Evolutionary conservation across 2,888 invertebrate species (phyloP).

Genomic region (Gerris lacustris): DNA sequence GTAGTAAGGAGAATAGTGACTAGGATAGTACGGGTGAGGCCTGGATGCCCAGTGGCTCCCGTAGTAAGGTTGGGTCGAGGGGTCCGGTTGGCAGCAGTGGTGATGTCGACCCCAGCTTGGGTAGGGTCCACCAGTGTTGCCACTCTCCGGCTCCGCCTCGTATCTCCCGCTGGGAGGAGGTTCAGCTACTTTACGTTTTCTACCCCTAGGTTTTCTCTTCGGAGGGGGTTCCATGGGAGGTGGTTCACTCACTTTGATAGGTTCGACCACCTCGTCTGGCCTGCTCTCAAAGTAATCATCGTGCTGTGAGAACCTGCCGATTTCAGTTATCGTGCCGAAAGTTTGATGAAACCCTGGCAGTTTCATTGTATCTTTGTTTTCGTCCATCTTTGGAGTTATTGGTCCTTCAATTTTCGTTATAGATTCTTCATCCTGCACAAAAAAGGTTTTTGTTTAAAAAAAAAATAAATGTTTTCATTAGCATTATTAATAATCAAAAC

Average conservation of each 20-base stretch:
- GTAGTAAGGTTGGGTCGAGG: constrained; percentile 19
- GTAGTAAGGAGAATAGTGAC: constrained; percentile 17
- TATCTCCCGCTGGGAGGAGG: constrained; percentile 10
- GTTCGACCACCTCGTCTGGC: constrained; percentile 24
- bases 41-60: constrained; percentile 15
- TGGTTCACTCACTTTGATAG: constrained; percentile 21
- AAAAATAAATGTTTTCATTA: too few relatives aligned
- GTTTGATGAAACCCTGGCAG: constrained; percentile 57
- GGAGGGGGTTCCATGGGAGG: constrained; percentile 16
- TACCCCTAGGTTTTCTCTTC: constrained; percentile 19
- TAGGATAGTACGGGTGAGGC: constrained; percentile 21
- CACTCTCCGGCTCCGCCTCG: constrained; percentile 16
- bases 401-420: constrained; percentile 21
- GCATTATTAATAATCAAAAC: not conserved
- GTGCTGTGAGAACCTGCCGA: constrained; percentile 59
- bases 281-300: constrained; percentile 47
- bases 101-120: constrained; percentile 7
- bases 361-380: constrained; percentile 26
- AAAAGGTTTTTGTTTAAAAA: too few relatives aligned
- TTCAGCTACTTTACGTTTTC: constrained; percentile 22
- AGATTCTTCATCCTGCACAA: constrained; percentile 23
- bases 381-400: constrained; percentile 8
- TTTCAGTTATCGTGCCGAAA: constrained; percentile 66
- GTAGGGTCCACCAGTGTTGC: constrained; percentile 6
- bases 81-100: constrained; percentile 9